Percentiles rank a stretch among this genome's conserved stretches.
Conservation (phyloP, 92 coral and sea anemone genomes). For the Diadumene lineata region DNA sequence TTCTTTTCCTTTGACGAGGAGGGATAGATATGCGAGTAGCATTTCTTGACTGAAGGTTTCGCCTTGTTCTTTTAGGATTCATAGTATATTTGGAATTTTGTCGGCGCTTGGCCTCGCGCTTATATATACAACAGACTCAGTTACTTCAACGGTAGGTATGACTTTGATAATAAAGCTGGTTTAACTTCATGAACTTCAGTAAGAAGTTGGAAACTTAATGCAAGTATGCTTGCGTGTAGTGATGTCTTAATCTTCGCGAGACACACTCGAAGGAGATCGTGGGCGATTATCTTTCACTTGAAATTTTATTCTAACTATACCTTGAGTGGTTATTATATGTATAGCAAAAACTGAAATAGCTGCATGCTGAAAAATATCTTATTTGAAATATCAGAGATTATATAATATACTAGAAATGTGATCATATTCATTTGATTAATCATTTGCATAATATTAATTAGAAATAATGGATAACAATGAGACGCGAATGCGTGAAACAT, state of each 20-base stretch:
- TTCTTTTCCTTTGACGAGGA: not conserved
- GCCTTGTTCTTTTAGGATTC: conserved; percentile 27
- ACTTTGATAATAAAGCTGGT: not conserved
- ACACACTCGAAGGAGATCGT: conserved; percentile 8
- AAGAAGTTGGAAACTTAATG: not conserved
- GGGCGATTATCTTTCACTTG: too few species aligned
- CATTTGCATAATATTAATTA: too few species aligned
- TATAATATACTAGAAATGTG: too few species aligned
- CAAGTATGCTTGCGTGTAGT: not conserved
- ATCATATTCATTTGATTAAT: too few species aligned
- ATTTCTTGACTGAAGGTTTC: not conserved
- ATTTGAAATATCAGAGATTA: too few species aligned
- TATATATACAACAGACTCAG: conserved; percentile 9
- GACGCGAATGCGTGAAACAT: too few species aligned
- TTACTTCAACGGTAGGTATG: conserved; percentile 26
- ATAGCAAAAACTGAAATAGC: too few species aligned
- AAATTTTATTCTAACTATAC: too few species aligned
- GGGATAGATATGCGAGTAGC: not conserved
- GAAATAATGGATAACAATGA: too few species aligned
- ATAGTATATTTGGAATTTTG: conserved; percentile 28
- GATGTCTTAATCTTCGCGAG: conserved; percentile 10
- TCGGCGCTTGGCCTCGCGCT: conserved; percentile 27
- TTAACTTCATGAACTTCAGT: not conserved
- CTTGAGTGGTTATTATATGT: too few species aligned
- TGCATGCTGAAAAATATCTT: too few species aligned